These are phyloP conservation scores for Epizoanthus scotinus DNA, from an alignment of 92 coral and sea anemone species.

Conservation along the genomic window DNA sequence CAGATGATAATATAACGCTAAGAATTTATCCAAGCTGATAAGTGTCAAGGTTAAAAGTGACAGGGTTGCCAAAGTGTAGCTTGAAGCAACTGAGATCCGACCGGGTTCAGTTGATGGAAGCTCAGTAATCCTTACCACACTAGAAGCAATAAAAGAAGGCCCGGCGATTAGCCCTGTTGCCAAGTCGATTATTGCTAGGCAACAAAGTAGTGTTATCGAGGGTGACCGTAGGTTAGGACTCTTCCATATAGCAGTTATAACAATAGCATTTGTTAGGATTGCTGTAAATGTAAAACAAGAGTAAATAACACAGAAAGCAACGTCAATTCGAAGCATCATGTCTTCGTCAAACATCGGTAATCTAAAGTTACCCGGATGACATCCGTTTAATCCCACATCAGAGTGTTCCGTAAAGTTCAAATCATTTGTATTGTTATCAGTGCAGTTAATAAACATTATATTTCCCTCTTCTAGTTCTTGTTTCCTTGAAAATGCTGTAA, in stretches of 20 bases:
- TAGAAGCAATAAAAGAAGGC: constrained; percentile 31
- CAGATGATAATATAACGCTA: constrained; percentile 14
- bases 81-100: constrained; percentile 27
- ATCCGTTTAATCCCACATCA: not conserved
- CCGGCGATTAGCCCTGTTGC: constrained; percentile 31
- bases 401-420: not conserved
- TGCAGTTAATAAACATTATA: not conserved
- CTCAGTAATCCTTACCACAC: constrained; percentile 1
- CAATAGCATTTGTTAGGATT: constrained; percentile 27
- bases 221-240: constrained; percentile 20
- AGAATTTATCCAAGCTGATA: constrained; percentile 27
- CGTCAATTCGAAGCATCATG: constrained; percentile 6
- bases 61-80: constrained; percentile 21
- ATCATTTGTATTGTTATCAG: not conserved
- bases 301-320: constrained; percentile 21
- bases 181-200: constrained; percentile 27
- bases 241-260: constrained; percentile 35
- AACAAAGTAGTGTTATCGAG: constrained; percentile 35
- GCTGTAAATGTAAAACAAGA: constrained; percentile 33
- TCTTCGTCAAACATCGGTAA: constrained; percentile 5
- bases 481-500: not conserved
- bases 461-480: not conserved
- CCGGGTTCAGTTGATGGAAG: constrained; percentile 22
- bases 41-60: constrained; percentile 25
- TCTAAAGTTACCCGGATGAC: not conserved